Evolutionary conservation across 2,888 invertebrate species (phyloP).

Genomic region (Sinodicranocentrus sp.): DNA sequence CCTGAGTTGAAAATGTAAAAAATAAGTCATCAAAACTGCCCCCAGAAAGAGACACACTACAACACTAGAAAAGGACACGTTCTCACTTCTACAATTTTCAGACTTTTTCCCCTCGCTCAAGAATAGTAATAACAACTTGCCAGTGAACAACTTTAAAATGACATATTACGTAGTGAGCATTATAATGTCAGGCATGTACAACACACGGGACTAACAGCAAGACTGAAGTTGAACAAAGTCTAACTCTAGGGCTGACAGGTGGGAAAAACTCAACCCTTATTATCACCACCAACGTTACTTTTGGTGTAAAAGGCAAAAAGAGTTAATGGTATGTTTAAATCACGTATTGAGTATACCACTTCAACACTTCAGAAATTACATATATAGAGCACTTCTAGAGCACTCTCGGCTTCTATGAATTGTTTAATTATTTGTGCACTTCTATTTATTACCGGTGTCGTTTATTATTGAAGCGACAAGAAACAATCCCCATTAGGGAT

Average conservation of each 20-base stretch:
- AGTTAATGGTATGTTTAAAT: neutral
- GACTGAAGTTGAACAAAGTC: constrained; percentile 34
- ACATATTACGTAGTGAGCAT: neutral
- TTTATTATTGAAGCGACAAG: too few relatives aligned
- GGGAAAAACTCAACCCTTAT: constrained; percentile 17
- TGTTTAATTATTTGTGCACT: constrained; percentile 3
- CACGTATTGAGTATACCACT: neutral
- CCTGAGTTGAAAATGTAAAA: neutral
- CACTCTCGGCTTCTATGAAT: constrained; percentile 1
- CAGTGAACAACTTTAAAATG: neutral
- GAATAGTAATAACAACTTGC: neutral
- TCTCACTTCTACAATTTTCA: neutral
- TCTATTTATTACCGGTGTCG: constrained; percentile 12
- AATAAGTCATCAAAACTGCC: constrained; percentile 2
- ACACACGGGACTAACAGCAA: constrained; percentile 29
- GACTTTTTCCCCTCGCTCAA: too few relatives aligned
- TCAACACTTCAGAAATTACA: constrained; percentile 9
- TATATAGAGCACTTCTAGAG: neutral
- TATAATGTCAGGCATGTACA: neutral
- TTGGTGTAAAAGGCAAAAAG: neutral
- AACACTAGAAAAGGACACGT: neutral
- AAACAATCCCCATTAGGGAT: too few relatives aligned
- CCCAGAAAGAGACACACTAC: neutral
- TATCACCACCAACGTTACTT: neutral
- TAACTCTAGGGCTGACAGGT: constrained; percentile 5